Conservation (phyloP, 2,113 vertebrate genomes). For the Notiomystis cincta region DNA sequence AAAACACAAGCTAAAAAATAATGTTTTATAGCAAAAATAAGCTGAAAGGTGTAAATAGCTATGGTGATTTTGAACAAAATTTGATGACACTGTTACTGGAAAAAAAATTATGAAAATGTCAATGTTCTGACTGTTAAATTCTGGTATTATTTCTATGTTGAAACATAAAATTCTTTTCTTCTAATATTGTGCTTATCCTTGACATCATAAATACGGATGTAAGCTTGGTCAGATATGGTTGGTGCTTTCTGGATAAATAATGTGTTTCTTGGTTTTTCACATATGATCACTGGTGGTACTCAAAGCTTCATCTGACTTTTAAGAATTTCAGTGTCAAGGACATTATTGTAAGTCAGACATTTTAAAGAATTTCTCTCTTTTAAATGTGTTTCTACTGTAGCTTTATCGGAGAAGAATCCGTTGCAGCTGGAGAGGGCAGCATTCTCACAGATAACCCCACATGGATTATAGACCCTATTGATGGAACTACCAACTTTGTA, state of each 20-base stretch:
- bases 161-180: not conserved
- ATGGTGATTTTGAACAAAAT: not conserved
- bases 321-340: not conserved
- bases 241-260: not conserved
- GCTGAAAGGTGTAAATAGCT: not conserved
- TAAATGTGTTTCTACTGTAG: constrained; percentile 61
- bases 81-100: not conserved
- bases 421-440: constrained; percentile 86
- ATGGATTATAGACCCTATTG: constrained; percentile 96
- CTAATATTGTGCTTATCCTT: not conserved
- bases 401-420: constrained; percentile 95
- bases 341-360: not conserved
- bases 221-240: not conserved
- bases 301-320: not conserved
- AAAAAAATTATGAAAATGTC: fast-evolving
- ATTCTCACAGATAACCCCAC: constrained; percentile 85
- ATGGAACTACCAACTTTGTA: constrained; percentile 96
- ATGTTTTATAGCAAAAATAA: not conserved
- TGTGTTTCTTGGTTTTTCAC: not conserved
- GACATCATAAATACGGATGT: not conserved
- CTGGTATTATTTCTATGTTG: not conserved
- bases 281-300: not conserved
- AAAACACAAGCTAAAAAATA: not conserved
- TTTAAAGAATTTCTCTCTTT: not conserved
- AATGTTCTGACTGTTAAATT: not conserved